Base-by-base conservation (phyloP, 1,140 invertebrate genomes). In the Dreissena polymorpha region DNA sequence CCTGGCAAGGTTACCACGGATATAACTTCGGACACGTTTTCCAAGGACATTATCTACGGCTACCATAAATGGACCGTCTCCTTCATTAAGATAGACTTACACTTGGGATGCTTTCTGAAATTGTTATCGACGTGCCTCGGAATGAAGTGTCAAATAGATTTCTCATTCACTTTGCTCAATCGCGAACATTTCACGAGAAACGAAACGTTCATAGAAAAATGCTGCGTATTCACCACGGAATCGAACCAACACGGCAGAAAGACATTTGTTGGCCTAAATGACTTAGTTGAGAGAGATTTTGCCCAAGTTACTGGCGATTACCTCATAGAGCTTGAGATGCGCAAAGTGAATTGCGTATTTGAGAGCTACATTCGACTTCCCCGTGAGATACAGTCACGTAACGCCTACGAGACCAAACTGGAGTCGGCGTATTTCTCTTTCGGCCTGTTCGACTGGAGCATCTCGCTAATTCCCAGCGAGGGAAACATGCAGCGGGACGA, bases 61-160 rank as follows among this genome's bases (percentile, higher is more conserved):
- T 96, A 97, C 91, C 97, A 97, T 89, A 94, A 95, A 93, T 97
- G 97, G 97, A 96, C 96, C 21, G 96, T 97, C 74, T 96, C 96
- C 0, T 97, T 97, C 91, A 95, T 95, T 0, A 94, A 96, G n/a
- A 95, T 95, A 29, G 96, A 97, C 89, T 96, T 96, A 90, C 95
- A 96, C 85, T 91, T 97, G 86, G 97, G 96, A 6, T 96, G 96
- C 16, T 97, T 96, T 90, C 94, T 97, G 79, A 96, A 97, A 63
- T 96, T 97, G 95, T 94, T 95, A 21, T 96, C 95, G 83, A 95
- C 95, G 0, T 96, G 95, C 75, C 95, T 96, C 84, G 95, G 93
- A 6, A 95, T 97, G 93, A 88, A 87, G 14, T 88, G 87, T 50
- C 89, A 86, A 89, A 95, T 97, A 53, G 97, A 97, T 92, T 97